A percentile compares a stretch with the other conserved stretches of the same genome.
These are phyloP conservation scores for Epinotia ramella DNA, from an alignment of 2,888 invertebrate species.

Conservation along the genomic window DNA sequence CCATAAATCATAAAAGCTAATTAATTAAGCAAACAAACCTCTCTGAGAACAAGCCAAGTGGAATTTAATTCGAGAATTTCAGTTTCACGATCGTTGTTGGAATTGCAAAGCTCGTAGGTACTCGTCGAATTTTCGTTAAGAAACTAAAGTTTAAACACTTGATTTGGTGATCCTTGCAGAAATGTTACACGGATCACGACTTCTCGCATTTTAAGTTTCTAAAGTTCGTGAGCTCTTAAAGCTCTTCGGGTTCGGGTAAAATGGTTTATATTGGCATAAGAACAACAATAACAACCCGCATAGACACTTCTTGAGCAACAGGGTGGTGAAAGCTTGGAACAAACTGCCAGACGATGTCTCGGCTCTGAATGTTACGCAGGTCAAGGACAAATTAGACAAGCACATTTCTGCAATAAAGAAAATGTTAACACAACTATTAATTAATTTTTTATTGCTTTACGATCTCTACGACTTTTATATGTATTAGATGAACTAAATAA, in stretches of 20 bases:
- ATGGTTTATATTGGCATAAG: no score
- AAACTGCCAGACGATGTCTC: no score
- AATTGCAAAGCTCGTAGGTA: slow-evolving; percentile 7
- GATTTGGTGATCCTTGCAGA: neutral
- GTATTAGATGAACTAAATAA: no score
- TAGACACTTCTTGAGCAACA: no score
- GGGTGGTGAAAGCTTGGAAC: no score
- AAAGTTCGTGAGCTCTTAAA: neutral
- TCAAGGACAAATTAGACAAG: no score
- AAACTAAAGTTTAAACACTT: neutral
- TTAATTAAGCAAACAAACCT: slow-evolving; percentile 34
- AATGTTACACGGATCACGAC: neutral
- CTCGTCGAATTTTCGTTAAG: neutral
- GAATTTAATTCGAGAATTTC: slow-evolving; percentile 19
- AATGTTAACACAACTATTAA: no score
- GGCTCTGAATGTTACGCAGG: no score
- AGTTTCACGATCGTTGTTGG: slow-evolving; percentile 4
- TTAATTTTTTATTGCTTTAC: no score
- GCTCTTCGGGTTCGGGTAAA: neutral
- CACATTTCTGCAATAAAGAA: no score
- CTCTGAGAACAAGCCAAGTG: slow-evolving; percentile 22
- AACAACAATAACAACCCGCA: no score
- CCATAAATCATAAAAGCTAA: slow-evolving; percentile 46
- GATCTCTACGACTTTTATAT: no score
- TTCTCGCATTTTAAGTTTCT: neutral